phyloP scores from a whole-genome alignment of 2,888 invertebrate species.

The Cephus rjabovi region DNA sequence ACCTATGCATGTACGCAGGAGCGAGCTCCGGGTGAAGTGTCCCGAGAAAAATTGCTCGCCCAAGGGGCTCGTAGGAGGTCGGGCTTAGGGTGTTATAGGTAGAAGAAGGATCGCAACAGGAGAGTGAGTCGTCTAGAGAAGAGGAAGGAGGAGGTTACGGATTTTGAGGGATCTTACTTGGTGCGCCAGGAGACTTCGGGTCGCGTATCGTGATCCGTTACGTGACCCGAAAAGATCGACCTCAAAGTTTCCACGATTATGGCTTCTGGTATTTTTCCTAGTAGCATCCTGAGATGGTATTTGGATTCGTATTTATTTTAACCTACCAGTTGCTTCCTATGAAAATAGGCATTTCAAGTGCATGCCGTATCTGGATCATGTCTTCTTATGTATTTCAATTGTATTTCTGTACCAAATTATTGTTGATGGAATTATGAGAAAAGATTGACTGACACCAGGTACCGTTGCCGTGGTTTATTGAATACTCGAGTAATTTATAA shows the following conservation, averaged over 20 bases:
- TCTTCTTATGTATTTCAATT: not conserved
- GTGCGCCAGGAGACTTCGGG: not conserved
- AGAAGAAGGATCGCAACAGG: not conserved
- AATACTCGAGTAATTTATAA: conserved; percentile 33
- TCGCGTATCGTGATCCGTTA: not conserved
- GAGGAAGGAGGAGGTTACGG: not conserved
- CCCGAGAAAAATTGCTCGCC: conserved; percentile 27
- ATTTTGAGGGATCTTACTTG: not conserved
- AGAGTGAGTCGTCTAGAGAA: not conserved
- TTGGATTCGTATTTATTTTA: not conserved
- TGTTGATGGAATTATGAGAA: not conserved
- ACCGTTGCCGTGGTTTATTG: not conserved
- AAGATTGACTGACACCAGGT: not conserved
- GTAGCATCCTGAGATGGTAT: not conserved
- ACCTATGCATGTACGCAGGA: conserved; percentile 39
- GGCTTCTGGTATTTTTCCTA: not conserved
- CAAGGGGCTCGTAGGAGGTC: not conserved
- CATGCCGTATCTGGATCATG: not conserved
- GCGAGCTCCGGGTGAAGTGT: not conserved
- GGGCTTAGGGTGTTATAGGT: not conserved
- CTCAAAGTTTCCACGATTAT: not conserved
- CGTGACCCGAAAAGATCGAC: not conserved
- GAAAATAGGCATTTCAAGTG: not conserved
- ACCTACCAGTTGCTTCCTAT: not conserved
- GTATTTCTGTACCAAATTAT: not conserved